Conservation (phyloP, 2,113 vertebrate species). For the Eolophus roseicapilla region DNA sequence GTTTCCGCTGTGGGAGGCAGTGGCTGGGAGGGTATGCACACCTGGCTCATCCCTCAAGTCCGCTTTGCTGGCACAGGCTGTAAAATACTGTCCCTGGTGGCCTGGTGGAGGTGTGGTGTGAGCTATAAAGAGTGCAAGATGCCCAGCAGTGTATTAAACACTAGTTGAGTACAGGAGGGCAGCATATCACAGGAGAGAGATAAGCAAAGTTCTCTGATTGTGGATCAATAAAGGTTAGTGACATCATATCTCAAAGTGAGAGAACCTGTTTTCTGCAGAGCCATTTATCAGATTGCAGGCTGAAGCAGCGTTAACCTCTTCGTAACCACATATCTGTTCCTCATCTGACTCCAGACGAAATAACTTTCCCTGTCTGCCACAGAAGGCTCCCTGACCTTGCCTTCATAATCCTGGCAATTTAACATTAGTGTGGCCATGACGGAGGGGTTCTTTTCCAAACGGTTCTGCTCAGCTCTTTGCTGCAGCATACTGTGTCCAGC, state of each 20-base stretch:
- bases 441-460: accelerated
- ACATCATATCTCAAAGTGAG: slow-evolving; percentile 98
- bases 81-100: slow-evolving; percentile 75
- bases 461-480: accelerated
- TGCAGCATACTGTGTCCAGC: accelerated
- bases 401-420: background rate
- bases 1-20: background rate
- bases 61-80: background rate
- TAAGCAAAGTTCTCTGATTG: slow-evolving; percentile 90
- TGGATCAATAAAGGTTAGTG: slow-evolving; percentile 99
- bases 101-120: slow-evolving; percentile 68
- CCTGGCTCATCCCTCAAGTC: background rate
- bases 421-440: accelerated
- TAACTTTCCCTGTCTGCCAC: background rate
- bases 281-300: slow-evolving; percentile 88
- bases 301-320: slow-evolving; percentile 73
- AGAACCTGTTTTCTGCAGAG: slow-evolving; percentile 88
- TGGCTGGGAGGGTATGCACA: accelerated
- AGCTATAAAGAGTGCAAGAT: slow-evolving; percentile 78
- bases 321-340: slow-evolving; percentile 16
- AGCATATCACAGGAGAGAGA: slow-evolving; percentile 91
- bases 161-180: slow-evolving; percentile 87
- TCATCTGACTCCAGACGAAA: background rate
- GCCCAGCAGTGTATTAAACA: slow-evolving; percentile 92
- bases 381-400: background rate